These are phyloP conservation scores for Nipponia nippon DNA, from an alignment of 2,113 vertebrate species.

Conservation along the genomic window DNA sequence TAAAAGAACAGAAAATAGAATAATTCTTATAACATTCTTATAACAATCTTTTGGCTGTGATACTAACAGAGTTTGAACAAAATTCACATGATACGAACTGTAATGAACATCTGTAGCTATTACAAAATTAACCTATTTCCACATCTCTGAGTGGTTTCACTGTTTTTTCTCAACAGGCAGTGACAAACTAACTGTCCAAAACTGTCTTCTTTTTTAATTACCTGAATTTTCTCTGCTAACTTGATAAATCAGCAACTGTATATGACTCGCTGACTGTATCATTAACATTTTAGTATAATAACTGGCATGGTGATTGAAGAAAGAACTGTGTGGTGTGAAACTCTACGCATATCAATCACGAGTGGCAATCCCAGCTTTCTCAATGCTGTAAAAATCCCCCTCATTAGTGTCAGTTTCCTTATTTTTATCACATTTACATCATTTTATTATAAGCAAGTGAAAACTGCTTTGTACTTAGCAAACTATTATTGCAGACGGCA, in stretches of 20 bases:
- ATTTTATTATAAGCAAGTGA: not conserved
- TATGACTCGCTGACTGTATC: not conserved
- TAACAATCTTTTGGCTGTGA: not conserved
- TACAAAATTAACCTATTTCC: slow-evolving; percentile 15
- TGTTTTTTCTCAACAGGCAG: not conserved
- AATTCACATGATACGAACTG: not conserved
- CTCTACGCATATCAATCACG: not conserved
- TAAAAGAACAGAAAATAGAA: slow-evolving; percentile 15
- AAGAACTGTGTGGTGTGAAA: slow-evolving; percentile 31
- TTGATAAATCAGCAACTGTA: not conserved
- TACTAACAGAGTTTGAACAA: not conserved
- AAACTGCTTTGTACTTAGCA: not conserved
- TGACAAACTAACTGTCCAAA: slow-evolving; percentile 13
- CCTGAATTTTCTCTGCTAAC: slow-evolving; percentile 19
- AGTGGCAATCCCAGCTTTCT: slow-evolving; percentile 18
- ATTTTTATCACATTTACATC: not conserved
- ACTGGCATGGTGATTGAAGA: slow-evolving; percentile 47
- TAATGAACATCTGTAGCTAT: slow-evolving; percentile 24
- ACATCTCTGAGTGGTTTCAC: not conserved
- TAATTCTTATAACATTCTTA: not conserved
- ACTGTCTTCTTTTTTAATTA: not conserved
- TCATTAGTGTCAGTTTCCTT: slow-evolving; percentile 12
- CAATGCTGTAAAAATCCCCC: not conserved
- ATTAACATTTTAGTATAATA: slow-evolving; percentile 55
- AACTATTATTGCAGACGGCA: not conserved